Conservation (phyloP, 2,113 vertebrate species). For the Gallinago undulata region DNA sequence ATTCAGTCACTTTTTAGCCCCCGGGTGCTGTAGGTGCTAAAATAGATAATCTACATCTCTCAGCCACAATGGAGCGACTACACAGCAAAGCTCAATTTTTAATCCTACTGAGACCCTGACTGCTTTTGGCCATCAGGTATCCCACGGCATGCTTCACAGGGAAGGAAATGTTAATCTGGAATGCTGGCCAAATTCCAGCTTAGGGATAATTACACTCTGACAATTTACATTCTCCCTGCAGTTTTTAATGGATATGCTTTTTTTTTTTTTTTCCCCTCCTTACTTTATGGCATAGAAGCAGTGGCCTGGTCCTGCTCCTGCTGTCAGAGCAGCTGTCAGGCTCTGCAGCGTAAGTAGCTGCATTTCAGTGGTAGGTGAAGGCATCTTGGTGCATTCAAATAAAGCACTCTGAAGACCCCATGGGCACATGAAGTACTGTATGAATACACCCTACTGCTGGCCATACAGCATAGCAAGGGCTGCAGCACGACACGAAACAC, state of each 20-base stretch:
- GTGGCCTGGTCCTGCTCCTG: not conserved
- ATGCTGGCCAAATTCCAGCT: constrained; percentile 36
- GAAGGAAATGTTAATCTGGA: constrained; percentile 32
- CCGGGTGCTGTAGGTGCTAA: constrained; percentile 2
- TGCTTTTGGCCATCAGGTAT: not conserved
- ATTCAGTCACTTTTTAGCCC: not conserved
- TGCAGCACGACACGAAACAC: not conserved
- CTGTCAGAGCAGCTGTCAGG: constrained; percentile 41
- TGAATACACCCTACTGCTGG: not conserved
- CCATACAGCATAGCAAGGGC: not conserved
- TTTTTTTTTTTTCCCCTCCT: not conserved
- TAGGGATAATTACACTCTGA: constrained; percentile 31
- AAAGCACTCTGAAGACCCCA: not conserved
- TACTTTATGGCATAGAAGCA: constrained; percentile 16
- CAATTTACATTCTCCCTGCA: constrained; percentile 31
- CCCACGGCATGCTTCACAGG: not conserved
- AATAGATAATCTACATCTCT: not conserved
- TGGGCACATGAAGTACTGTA: not conserved
- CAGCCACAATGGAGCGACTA: not conserved
- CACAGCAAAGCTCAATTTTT: not conserved
- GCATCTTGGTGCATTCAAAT: not conserved
- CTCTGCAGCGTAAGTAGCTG: not conserved
- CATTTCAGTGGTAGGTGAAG: not conserved
- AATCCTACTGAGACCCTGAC: constrained; percentile 1
- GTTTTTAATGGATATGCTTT: not conserved